phyloP scores from a whole-genome alignment of 1,140 invertebrate genomes.

The Pseudomyrmex gracilis region DNA sequence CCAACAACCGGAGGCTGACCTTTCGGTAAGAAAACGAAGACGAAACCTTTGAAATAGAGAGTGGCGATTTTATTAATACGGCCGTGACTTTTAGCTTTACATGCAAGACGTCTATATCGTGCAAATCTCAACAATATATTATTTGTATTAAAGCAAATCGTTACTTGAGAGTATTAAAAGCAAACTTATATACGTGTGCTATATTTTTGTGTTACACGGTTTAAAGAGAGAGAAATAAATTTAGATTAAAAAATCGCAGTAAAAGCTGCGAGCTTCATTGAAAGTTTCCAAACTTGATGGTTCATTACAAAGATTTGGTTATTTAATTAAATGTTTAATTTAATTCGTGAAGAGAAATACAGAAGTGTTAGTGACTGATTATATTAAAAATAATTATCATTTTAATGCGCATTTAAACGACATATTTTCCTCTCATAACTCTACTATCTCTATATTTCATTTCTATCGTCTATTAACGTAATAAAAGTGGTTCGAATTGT shows the following conservation, averaged over 20 bases:
- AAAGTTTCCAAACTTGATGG: neutral
- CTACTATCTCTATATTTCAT: constrained; percentile 8
- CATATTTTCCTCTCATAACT: neutral
- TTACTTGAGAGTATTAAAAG: neutral
- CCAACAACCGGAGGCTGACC: constrained; percentile 64
- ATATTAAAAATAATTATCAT: constrained; percentile 11
- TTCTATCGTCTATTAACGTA: constrained; percentile 17
- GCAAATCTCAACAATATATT: constrained; percentile 16
- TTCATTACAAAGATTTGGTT: neutral
- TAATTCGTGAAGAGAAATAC: neutral
- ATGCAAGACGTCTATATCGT: constrained; percentile 1
- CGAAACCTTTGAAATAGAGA: constrained; percentile 34
- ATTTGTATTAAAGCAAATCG: neutral
- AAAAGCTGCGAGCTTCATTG: too few relatives aligned
- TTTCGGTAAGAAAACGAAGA: constrained; percentile 39
- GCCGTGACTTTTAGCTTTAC: constrained; percentile 55
- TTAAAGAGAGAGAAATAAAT: neutral
- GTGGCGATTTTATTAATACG: constrained; percentile 53
- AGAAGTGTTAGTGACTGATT: neutral
- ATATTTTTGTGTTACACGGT: neutral
- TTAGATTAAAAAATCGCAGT: too few relatives aligned
- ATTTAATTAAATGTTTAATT: neutral
- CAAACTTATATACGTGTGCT: neutral
- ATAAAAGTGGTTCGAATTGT: constrained; percentile 23
- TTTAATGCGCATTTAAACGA: neutral